These are phyloP conservation scores for Bombus turneri DNA, from an alignment of 1,140 invertebrate species.

Conservation along the genomic window DNA sequence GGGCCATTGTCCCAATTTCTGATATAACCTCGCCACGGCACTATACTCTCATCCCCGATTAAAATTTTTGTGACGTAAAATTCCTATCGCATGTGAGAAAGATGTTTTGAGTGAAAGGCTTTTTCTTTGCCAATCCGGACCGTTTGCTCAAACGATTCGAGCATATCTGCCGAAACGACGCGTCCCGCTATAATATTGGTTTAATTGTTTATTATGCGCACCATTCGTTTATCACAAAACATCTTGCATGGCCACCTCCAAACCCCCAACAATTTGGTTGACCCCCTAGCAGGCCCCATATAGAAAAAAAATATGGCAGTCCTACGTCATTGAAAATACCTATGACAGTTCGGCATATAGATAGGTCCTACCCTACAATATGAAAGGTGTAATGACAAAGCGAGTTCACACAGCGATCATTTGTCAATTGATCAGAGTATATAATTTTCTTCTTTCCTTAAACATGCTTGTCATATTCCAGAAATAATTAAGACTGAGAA, in stretches of 20 bases:
- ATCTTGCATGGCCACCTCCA: constrained; percentile 73
- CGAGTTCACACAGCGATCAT: neutral
- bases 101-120: constrained; percentile 57
- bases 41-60: constrained; percentile 37
- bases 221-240: constrained; percentile 75
- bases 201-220: constrained; percentile 74
- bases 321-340: constrained; percentile 73
- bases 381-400: neutral
- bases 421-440: neutral
- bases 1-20: constrained; percentile 54
- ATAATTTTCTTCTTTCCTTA: neutral
- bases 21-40: constrained; percentile 59
- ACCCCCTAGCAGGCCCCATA: constrained; percentile 77
- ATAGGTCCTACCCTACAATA: constrained; percentile 4
- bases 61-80: constrained; percentile 52
- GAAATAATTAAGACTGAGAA: neutral
- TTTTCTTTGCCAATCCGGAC: constrained; percentile 50
- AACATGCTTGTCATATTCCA: neutral
- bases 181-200: constrained; percentile 42
- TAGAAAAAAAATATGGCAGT: constrained; percentile 78
- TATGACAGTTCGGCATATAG: constrained; percentile 44
- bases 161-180: constrained; percentile 67
- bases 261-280: constrained; percentile 74
- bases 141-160: constrained; percentile 37
- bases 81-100: constrained; percentile 55